Evolutionary conservation across 2,113 vertebrate genomes (phyloP).

Genomic region (Podiceps cristatus): DNA sequence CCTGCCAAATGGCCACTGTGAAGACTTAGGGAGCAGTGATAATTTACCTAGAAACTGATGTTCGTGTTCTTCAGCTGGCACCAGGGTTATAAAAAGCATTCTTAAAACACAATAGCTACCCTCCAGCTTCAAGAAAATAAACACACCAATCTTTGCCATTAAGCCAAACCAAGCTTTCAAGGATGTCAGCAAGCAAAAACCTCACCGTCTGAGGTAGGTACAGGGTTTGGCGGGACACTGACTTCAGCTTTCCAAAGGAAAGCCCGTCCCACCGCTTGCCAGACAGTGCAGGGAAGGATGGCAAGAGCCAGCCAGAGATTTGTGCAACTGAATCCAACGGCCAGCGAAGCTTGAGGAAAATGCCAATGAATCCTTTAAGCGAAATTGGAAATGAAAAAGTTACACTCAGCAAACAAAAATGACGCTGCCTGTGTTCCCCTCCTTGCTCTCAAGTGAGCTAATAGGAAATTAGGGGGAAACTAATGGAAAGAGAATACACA

Average conservation of each 20-base stretch:
- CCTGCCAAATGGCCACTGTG: not conserved
- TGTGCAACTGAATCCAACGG: not conserved
- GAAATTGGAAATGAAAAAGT: not conserved
- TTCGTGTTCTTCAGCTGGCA: not conserved
- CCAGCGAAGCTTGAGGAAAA: not conserved
- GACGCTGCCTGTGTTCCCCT: fast-evolving
- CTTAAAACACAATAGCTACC: not conserved
- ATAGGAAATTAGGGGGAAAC: not conserved
- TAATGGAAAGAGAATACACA: not conserved
- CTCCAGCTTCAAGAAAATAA: not conserved
- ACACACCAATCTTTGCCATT: not conserved
- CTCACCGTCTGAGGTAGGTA: not conserved
- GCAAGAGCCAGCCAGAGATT: not conserved
- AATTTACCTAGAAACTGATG: not conserved
- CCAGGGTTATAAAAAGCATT: not conserved
- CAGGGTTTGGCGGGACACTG: not conserved
- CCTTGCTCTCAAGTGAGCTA: not conserved
- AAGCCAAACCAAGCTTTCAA: not conserved
- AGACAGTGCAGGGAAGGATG: not conserved
- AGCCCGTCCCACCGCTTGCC: fast-evolving
- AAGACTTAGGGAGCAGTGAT: not conserved
- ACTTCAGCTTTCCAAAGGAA: not conserved
- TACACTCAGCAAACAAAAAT: not conserved
- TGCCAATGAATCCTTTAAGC: not conserved
- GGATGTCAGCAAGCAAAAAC: not conserved